Base-by-base conservation (phyloP, 2,888 invertebrate species). In the Clunio marinus region DNA sequence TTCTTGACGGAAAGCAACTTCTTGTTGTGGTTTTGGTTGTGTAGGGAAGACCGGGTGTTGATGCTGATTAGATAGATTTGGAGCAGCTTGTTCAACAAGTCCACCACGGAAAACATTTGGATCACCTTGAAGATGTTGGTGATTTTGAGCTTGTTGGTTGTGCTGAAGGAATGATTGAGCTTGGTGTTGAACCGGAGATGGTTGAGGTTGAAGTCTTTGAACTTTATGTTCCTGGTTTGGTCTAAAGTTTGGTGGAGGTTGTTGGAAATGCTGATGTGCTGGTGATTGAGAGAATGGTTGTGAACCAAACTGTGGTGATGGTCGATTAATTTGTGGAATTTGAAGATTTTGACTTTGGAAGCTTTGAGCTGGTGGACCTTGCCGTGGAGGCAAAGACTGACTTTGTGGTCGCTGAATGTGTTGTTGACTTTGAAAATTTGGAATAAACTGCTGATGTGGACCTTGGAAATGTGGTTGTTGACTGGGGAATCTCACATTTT, bases 221-320 rank as follows among this genome's bases (percentile, higher is more conserved):
- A 13, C n/a, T 15, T 13, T 63, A 0, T 74, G 72, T 28, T 75
- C 73, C 28, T 62, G 71, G 0, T 73, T 74, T 10, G 74, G 74
- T 51, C 74, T 55, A 73, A 77, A 2, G 82, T 74, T 71, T 79
- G 74, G 71, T 77, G 72, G 72, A 75, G 74, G 78, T 82, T 72
- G 72, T 76, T 77, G 25, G 70, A 4, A 73, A 71, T 7, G 73
- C 71, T 51, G 71, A 69, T 60, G 80, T 69, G 62, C 70, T 69
- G 69, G 68, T 71, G 82, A 83, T 4, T 83, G 82, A 70, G 83
- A 77, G 69, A 83, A 83, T 74, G 83, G 82, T 70, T 24, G 71
- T 70, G 27, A 71, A 71, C 27, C 72, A 70, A 35, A 83, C 83
- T 13, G 82, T 79, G 73, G 35, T 37, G 77, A 68, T 72, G 78